These are phyloP conservation scores for Amia ocellicauda DNA, from an alignment of 2,113 vertebrate genomes.

Conservation along the genomic window DNA sequence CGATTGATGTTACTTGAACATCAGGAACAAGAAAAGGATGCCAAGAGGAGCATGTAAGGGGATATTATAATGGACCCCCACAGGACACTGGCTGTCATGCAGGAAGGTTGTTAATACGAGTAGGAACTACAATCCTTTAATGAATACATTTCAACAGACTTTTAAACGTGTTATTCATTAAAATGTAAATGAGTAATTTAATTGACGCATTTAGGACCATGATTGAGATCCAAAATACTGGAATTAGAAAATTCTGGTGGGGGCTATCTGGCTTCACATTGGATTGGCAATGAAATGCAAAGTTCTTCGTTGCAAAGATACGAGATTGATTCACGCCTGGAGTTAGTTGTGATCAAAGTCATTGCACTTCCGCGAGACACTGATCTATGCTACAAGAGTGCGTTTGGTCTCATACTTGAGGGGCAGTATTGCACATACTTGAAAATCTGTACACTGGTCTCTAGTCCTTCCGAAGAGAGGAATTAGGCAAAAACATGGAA, in stretches of 20 bases:
- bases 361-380: too few species aligned
- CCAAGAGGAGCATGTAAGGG: background rate
- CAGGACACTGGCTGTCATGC: background rate
- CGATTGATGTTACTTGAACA: too few species aligned
- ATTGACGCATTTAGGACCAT: conserved; percentile 18
- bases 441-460: too few species aligned
- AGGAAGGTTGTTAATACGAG: background rate
- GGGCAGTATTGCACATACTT: too few species aligned
- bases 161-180: conserved; percentile 32
- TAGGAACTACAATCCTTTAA: background rate
- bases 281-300: background rate
- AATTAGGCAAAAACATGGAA: too few species aligned
- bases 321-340: background rate
- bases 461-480: too few species aligned
- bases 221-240: background rate
- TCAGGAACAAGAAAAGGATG: background rate
- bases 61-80: background rate
- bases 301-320: background rate
- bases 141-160: conserved; percentile 21
- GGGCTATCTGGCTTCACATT: background rate
- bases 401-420: too few species aligned
- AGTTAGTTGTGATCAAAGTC: background rate
- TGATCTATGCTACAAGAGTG: too few species aligned
- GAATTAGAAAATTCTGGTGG: conserved; percentile 3
- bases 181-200: conserved; percentile 36